Conservation (phyloP, 2,888 invertebrate species). For the Plagodis dolabraria region DNA sequence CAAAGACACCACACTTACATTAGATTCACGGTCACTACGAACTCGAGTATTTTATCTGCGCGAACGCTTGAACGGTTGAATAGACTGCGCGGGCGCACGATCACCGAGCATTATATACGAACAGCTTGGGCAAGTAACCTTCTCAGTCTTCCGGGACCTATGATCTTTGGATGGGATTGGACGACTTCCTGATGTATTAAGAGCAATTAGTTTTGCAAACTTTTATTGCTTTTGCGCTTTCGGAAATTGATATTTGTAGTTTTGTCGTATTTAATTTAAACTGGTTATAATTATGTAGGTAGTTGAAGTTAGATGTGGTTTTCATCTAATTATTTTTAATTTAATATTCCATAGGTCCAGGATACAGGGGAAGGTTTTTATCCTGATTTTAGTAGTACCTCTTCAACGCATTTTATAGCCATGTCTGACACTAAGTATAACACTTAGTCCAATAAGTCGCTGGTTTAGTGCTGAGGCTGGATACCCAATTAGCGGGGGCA, state of each 20-base stretch:
- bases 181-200: conserved; percentile 24
- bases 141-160: conserved; percentile 73
- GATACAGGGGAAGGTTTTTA: too few relatives aligned
- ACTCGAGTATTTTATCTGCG: conserved; percentile 10
- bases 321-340: not conserved
- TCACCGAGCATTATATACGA: conserved; percentile 62
- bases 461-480: too few relatives aligned
- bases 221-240: conserved; percentile 1
- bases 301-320: conserved; percentile 8
- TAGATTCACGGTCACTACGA: conserved; percentile 22
- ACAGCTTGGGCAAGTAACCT: conserved; percentile 62
- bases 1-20: conserved; percentile 16
- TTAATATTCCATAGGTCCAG: too few relatives aligned
- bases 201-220: conserved; percentile 30
- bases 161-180: conserved; percentile 42
- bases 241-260: not conserved
- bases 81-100: conserved; percentile 68
- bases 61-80: conserved; percentile 7
- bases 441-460: too few relatives aligned
- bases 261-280: not conserved
- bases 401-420: too few relatives aligned
- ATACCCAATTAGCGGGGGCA: too few relatives aligned
- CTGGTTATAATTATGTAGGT: not conserved
- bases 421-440: too few relatives aligned
- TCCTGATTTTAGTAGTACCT: too few relatives aligned